phyloP scores from a whole-genome alignment of 2,797 vertebrate genomes.

The Falco naumanni region DNA sequence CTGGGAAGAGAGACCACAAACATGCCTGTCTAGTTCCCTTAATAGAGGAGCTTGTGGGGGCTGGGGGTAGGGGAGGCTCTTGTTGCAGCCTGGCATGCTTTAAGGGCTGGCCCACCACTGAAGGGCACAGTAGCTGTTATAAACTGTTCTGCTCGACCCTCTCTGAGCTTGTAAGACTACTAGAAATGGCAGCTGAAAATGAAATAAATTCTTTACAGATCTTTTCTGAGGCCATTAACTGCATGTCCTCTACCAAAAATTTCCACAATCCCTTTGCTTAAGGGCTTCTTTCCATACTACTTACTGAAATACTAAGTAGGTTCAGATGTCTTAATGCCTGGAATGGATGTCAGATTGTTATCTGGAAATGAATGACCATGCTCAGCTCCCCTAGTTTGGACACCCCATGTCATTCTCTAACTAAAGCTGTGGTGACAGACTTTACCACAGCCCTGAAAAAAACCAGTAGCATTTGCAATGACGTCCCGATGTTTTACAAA shows the following conservation, averaged over 20 bases:
- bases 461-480: background rate
- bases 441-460: background rate
- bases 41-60: background rate
- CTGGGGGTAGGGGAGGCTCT: background rate
- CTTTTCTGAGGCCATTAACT: background rate
- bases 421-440: background rate
- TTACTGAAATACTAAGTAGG: conserved; percentile 31
- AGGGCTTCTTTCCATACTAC: background rate
- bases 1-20: conserved; percentile 46
- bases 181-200: conserved; percentile 24
- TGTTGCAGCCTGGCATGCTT: background rate
- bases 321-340: conserved; percentile 46
- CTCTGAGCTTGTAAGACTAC: background rate
- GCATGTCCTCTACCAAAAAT: background rate
- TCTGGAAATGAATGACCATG: background rate
- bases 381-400: background rate
- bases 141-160: background rate
- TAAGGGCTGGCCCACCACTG: background rate
- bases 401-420: background rate
- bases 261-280: background rate
- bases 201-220: conserved; percentile 31
- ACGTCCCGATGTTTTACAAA: background rate
- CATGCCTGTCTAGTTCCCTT: background rate
- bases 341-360: conserved; percentile 12
- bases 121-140: background rate